Base-by-base conservation (phyloP, 2,113 vertebrate species). In the Pogonocichla stellata region DNA sequence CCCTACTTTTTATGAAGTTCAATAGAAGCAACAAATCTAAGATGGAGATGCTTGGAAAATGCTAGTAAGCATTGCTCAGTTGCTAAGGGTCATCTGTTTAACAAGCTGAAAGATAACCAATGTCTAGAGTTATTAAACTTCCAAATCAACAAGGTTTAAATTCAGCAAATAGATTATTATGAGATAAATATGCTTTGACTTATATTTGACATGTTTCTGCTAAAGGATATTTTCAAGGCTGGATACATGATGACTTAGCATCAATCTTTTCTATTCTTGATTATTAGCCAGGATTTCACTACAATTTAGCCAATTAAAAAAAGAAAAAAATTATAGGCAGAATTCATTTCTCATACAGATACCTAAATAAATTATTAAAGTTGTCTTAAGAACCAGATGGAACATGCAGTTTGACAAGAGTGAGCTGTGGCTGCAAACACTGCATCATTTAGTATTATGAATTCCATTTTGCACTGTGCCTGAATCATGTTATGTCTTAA, bases 201-300 rank as follows among this genome's bases (percentile, higher is more conserved):
- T 94, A 10, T 34, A 85, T 79, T 87, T 93, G 89, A 84, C 80
- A 82, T 40, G 15, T 20, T 84, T 89, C 73, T 95, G 69, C 91
- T 96, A 56, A 89, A 91, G 87, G 73, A 83, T 87, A 70, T 93
- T 88, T 92, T 75, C 67, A 56, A 86, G 79, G 56, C 29, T 56
- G 58, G 24, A 34, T 73, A 77, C 19, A 13, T 67, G 20, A 90
- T 70, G 47, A 80, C 38, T 88, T 85, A 57, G 34, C 67, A 70
- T 70, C 47, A 86, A 12, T 7, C 2, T 28, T 38, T 93, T 88
- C 86, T 73, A 67, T 61, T 88, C 71, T 58, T 92, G 56, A 67
- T 74, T 62, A 85, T 75, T 88, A 90, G 24, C 28, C 17, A 66
- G 48, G 16, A 79, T 77, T 94, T 80, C 58, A 36, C 70, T 80